phyloP scores from a whole-genome alignment of 2,797 vertebrate genomes.

The Lacerta viridis region DNA sequence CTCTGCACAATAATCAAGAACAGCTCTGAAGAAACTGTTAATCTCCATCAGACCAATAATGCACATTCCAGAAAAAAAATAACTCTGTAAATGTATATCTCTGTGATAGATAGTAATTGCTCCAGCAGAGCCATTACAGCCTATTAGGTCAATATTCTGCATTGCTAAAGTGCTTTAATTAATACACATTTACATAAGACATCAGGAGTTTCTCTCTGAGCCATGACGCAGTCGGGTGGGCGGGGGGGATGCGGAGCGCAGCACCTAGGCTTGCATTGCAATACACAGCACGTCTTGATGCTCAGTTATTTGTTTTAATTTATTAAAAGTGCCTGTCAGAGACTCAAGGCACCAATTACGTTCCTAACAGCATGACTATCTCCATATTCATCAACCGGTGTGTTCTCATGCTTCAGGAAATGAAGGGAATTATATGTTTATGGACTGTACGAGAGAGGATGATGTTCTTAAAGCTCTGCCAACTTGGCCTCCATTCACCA shows the following conservation, averaged over 20 bases:
- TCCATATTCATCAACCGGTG: slow-evolving; percentile 28
- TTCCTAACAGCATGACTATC: neutral
- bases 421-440: slow-evolving; percentile 22
- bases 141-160: slow-evolving; percentile 70
- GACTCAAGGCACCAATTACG: slow-evolving; percentile 15
- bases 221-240: neutral
- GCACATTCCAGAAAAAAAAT: slow-evolving; percentile 25
- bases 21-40: slow-evolving; percentile 7
- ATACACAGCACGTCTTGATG: neutral
- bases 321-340: slow-evolving; percentile 34
- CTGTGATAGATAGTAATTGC: slow-evolving; percentile 71
- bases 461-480: neutral
- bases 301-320: slow-evolving; percentile 40
- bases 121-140: slow-evolving; percentile 65
- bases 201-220: slow-evolving; percentile 60
- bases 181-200: slow-evolving; percentile 75
- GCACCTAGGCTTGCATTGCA: slow-evolving; percentile 12
- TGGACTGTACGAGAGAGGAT: neutral
- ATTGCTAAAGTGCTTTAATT: slow-evolving; percentile 76
- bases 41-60: slow-evolving; percentile 39
- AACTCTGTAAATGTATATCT: slow-evolving; percentile 37
- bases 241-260: slow-evolving; percentile 22
- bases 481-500: fast-evolving
- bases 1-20: slow-evolving; percentile 43
- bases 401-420: neutral